Base-by-base conservation (phyloP, 2,797 vertebrate species). In the Ptychadena robeensis region DNA sequence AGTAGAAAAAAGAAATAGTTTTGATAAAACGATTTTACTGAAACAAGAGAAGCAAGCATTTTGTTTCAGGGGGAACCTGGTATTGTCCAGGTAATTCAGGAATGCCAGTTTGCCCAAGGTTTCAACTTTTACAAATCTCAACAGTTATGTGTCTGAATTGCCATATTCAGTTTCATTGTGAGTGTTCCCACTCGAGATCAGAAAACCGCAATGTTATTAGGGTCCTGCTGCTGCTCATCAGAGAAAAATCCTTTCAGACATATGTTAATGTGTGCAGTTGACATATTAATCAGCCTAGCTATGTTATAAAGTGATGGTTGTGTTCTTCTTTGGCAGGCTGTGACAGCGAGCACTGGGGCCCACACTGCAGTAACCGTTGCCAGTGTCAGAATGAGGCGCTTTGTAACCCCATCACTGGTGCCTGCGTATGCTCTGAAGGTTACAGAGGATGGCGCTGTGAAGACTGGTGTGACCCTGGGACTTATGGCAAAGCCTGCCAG, bases 391-490 rank as follows among this genome's bases (percentile, higher is more conserved):
- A 99, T 0, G 96, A 92, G n/a, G 98, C 97, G 9, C 95, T 97
- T 88, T 99, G 98, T 90, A 99, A 99, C 93, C 98, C 98, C 89
- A 99, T 99, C 94, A 99, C 98, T 0, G 98, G 98, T 0, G 97
- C 98, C 86, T 99, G 98, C 18, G 97, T 99, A 82, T 99, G 98
- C 67, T 96, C 96, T 0, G 95, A 97, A 0, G 98, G 98, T 10
- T 99, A 96, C 93, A 96, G 94, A 65, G 98, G 98, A 32, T 99
- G 98, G 98, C 97, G 98, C 75, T 99, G 98, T 2, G 98, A 99
- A 88, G 98, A 99, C 90, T 91, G 90, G 87, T 99, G 98, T 3
- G 94, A 96, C 4, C 92, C 93, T 0, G 96, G 96, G 28, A 96
- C 93, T 89, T 98, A 99, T 0, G 98, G 98, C 89, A 98, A 99